These are phyloP conservation scores for Lateolabrax maculatus DNA, from an alignment of 2,797 vertebrate genomes.

Conservation along the genomic window DNA sequence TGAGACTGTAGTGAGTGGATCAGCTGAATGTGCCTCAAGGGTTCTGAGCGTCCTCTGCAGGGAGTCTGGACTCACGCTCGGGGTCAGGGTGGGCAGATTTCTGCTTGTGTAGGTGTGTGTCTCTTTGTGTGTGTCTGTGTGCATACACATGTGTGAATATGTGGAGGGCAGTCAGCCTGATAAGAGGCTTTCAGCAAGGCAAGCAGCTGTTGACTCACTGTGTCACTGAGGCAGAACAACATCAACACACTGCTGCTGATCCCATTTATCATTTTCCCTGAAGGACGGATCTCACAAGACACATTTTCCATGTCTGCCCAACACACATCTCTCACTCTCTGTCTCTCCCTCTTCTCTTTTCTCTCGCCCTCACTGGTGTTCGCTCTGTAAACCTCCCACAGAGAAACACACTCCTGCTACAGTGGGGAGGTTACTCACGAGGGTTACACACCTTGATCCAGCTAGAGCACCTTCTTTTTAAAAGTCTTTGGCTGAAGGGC, in stretches of 20 bases:
- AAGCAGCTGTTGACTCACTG: slow-evolving; percentile 44
- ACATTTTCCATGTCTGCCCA: too few species aligned
- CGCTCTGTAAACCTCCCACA: slow-evolving; percentile 23
- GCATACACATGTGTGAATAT: neutral
- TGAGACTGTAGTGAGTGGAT: too few species aligned
- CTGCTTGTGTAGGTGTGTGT: neutral
- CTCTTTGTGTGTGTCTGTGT: neutral
- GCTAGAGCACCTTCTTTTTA: neutral
- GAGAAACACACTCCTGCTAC: too few species aligned
- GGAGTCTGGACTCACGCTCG: slow-evolving; percentile 9
- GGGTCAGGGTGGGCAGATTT: neutral
- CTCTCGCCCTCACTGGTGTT: neutral
- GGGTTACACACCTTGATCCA: slow-evolving; percentile 7
- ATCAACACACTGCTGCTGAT: slow-evolving; percentile 42
- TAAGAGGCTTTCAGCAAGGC: slow-evolving; percentile 27
- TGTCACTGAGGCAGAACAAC: slow-evolving; percentile 38
- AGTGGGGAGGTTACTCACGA: neutral
- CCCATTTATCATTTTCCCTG: slow-evolving; percentile 44
- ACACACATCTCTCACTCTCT: too few species aligned
- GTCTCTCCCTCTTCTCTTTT: neutral
- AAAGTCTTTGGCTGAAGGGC: too few species aligned
- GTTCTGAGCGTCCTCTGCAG: neutral
- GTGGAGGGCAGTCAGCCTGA: slow-evolving; percentile 27
- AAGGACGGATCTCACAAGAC: slow-evolving; percentile 24
- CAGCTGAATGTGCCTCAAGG: too few species aligned